Conservation (phyloP, 2,888 invertebrate genomes). For the Clunio marinus region DNA sequence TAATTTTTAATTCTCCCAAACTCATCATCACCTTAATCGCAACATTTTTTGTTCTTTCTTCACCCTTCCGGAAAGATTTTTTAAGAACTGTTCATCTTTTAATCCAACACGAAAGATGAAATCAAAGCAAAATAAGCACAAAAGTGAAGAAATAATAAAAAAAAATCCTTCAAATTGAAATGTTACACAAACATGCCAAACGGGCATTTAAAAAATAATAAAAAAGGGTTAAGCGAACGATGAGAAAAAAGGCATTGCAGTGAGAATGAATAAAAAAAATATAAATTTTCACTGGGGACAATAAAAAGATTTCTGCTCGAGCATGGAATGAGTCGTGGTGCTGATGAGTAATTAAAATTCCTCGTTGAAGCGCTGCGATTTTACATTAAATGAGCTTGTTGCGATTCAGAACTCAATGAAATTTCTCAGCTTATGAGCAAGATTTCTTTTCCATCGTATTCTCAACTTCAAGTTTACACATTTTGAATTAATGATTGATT, state of each 20-base stretch:
- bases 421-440: too few species aligned
- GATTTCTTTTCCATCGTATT: too few species aligned
- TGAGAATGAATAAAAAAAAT: constrained; percentile 6
- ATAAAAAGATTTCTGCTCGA: constrained; percentile 3
- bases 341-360: constrained; percentile 6
- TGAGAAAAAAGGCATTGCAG: constrained; percentile 15
- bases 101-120: not conserved
- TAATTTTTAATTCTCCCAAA: not conserved
- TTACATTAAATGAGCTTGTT: too few species aligned
- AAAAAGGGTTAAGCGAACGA: constrained; percentile 30
- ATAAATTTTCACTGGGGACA: constrained; percentile 1
- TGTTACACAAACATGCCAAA: constrained; percentile 35
- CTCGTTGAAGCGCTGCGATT: not conserved
- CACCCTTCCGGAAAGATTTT: not conserved
- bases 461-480: too few species aligned
- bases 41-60: not conserved
- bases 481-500: too few species aligned
- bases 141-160: not conserved
- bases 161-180: constrained; percentile 18
- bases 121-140: constrained; percentile 1
- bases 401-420: too few species aligned
- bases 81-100: not conserved
- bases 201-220: constrained; percentile 36
- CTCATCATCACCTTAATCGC: not conserved
- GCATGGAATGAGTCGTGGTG: not conserved